Conservation (phyloP, 2,113 vertebrate species). For the Phalacrocorax brasilianus region DNA sequence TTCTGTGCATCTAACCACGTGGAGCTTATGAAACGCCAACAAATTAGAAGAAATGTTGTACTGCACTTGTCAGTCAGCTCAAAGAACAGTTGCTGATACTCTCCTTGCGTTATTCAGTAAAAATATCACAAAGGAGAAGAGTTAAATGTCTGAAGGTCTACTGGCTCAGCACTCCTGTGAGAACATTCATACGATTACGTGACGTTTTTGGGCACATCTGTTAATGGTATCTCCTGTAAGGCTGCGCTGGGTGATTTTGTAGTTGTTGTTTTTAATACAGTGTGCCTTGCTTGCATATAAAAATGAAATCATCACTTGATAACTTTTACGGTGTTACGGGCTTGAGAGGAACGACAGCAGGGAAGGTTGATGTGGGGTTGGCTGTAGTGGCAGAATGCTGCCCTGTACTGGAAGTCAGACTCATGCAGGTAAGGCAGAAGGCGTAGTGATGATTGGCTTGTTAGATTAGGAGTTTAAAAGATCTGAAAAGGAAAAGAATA, state of each 20-base stretch:
- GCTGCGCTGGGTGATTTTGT: not conserved
- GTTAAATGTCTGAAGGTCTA: not conserved
- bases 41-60: slow-evolving; percentile 30
- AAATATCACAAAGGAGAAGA: not conserved
- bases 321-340: not conserved
- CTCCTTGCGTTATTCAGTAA: not conserved
- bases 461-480: not conserved
- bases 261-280: not conserved
- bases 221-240: not conserved
- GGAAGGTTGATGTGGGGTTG: not conserved
- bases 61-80: slow-evolving; percentile 25
- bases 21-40: not conserved
- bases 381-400: too few relatives aligned
- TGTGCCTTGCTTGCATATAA: not conserved
- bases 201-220: not conserved
- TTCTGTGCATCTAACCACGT: not conserved
- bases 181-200: not conserved
- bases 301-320: not conserved
- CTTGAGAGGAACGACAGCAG: not conserved
- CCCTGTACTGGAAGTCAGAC: not conserved
- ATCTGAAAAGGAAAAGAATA: not conserved
- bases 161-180: not conserved
- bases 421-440: not conserved
- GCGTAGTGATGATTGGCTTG: not conserved
- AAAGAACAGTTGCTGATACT: not conserved